These are phyloP conservation scores for Nomada fabriciana DNA, from an alignment of 2,888 invertebrate genomes.

Conservation along the genomic window DNA sequence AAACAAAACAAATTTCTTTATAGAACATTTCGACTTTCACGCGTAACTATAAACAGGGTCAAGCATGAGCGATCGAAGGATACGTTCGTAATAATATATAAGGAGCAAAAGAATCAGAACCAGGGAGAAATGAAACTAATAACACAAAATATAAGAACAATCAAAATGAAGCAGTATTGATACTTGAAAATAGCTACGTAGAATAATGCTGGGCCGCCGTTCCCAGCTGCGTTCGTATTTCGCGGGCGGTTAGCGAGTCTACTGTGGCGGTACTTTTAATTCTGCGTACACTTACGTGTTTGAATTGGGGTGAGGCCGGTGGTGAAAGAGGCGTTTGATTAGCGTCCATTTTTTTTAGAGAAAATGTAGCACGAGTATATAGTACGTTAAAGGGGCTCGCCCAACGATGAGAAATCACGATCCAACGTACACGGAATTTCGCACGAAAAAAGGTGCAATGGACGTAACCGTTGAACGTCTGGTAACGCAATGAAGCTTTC, in stretches of 20 bases:
- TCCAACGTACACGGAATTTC: constrained; percentile 21
- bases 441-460: constrained; percentile 44
- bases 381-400: constrained; percentile 43
- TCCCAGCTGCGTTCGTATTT: constrained; percentile 62
- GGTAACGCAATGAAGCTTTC: constrained; percentile 80
- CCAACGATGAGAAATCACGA: constrained; percentile 15
- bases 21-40: neutral
- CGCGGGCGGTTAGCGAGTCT: constrained; percentile 58
- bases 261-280: constrained; percentile 71
- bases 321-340: constrained; percentile 78
- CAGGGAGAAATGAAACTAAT: neutral
- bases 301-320: constrained; percentile 82
- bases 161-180: neutral
- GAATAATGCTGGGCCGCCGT: neutral
- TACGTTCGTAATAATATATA: neutral
- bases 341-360: constrained; percentile 70
- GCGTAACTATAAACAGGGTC: too few species aligned
- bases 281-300: constrained; percentile 71
- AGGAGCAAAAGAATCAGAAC: neutral
- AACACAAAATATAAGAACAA: neutral
- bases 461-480: constrained; percentile 73
- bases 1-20: constrained; percentile 39
- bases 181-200: neutral
- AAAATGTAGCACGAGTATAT: constrained; percentile 3
- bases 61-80: neutral